Base-by-base conservation (phyloP, 1,140 invertebrate genomes). In the Asbolus verrucosus region DNA sequence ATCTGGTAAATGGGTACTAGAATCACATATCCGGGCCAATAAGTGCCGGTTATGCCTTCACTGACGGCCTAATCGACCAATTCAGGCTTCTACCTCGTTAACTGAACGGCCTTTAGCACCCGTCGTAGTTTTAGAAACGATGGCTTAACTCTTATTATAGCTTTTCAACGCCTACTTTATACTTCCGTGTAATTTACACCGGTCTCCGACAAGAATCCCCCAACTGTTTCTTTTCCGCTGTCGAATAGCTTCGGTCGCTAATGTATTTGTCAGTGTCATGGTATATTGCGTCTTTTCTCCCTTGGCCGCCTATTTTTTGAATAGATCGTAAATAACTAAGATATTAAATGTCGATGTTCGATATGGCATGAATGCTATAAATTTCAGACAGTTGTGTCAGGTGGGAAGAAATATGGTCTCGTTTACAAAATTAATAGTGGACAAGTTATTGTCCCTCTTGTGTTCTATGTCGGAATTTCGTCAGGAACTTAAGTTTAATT, bases 271-370 rank as follows among this genome's bases (percentile, higher is more conserved):
- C 61, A 63, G 18, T 14, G 61, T 63, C 61, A 41, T 11, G 21
- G 19, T 15, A 63, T 38, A 63, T 38, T 39, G 61, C 61, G 31
- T 39, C 46, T 46, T 46, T 46, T 46, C 41, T 54, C 11, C 19
- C 13, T 27, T 6, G 33, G 8, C 30, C 16, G 19, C 16, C 11
- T 19, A 9, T 41, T 38, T 63, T 63, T 63, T 63, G 61, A 63
- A 63, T 63, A 14, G 16, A 41, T 63, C 61, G 39, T 63, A 63
- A 63, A 63, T 63, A 63, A 63, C 61, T 38, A 31, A 63, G 33
- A 63, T 63, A 63, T 63, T 63, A 63, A 63, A 63, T 21, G 61
- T 63, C 61, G 61, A 38, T 41, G 33, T 36, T 63, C 61, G 61
- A 39, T 63, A 63, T 4, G 36, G 30, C 39, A 63, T 63, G 61